Base-by-base conservation (phyloP, 2,888 invertebrate genomes). In the Amphipoea oculea region DNA sequence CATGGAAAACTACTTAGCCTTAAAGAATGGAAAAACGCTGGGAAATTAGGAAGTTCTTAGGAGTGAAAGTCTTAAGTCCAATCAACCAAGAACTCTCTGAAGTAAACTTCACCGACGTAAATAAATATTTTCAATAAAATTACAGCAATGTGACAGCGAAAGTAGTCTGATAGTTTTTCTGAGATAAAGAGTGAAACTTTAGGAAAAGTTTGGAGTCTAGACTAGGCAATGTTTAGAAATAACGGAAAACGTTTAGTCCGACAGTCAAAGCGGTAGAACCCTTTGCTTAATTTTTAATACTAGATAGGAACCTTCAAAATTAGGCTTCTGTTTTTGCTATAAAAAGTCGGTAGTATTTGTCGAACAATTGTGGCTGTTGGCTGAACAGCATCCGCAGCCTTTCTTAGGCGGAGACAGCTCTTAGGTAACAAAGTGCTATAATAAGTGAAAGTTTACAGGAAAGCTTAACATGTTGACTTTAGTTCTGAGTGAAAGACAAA, bases 391-490 rank as follows among this genome's bases (percentile, higher is more conserved):
- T 40, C 51, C 51, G 40, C 36, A 70, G 40, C 14, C 23, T 42
- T 57, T 71, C 57, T 68, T 63, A 40, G 57, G 63, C 72, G 57
- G 36, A 48, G 63, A 42, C 51, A 51, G 51, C 79, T 74, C 17
- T 82, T 82, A 82, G 62, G 71, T 82, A 85, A 74, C 57, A 40
- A 51, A 65, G 14, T 60, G 60, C 40, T 62, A 45, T 66, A 57
- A 36, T 36, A 65, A 79, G 86, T 76, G 83, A 83, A 86, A 83
- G 83, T 72, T 62, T 51, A 62, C 29, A 54, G 63, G 29, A 75
- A 48, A 36, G 65, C 57, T 72, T 66, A 40, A 65, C 51, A n/a
- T 71, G 63, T 29, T 66, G 48, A 63, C 11, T 42, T 63, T 40
- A 54, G 17, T 12, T 71, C 51, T 42, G 29, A 82, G 51, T 72